A percentile compares a stretch with the other conserved stretches of the same genome.
phyloP scores from a whole-genome alignment of 1,140 invertebrate species.

The Atopsyche davidsoni region DNA sequence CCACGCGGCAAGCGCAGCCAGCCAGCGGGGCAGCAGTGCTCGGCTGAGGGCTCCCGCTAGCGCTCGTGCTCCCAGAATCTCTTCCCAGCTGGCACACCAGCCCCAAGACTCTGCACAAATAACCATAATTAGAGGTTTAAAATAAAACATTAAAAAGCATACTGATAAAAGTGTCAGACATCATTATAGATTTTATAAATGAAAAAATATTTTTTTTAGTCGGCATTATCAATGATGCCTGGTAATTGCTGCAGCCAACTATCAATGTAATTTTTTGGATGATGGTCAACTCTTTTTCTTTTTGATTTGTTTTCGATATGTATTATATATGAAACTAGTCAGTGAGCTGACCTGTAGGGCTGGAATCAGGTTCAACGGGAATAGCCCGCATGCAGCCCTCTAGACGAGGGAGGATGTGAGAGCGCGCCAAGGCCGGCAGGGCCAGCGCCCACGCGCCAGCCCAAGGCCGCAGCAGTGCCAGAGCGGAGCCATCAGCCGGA shows the following conservation, averaged over 20 bases:
- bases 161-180: too few species aligned
- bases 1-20: conserved; percentile 43
- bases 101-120: conserved; percentile 38
- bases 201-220: conserved; percentile 1
- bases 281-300: too few species aligned
- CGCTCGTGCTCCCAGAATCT: conserved; percentile 35
- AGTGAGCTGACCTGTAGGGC: conserved; percentile 21
- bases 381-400: conserved; percentile 64
- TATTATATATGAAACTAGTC: too few species aligned
- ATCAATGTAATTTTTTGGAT: too few species aligned
- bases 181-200: neutral
- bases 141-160: neutral
- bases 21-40: conserved; percentile 42
- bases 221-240: too few species aligned
- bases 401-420: conserved; percentile 88
- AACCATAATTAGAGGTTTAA: neutral
- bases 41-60: conserved; percentile 38
- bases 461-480: conserved; percentile 91
- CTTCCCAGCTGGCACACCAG: conserved; percentile 43
- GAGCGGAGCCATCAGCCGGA: conserved; percentile 85
- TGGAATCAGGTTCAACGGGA: conserved; percentile 69
- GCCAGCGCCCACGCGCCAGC: conserved; percentile 69
- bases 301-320: too few species aligned
- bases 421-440: conserved; percentile 79
- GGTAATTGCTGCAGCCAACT: too few species aligned